phyloP scores from a whole-genome alignment of 2,888 invertebrate genomes.

The Sussaba pulchella region DNA sequence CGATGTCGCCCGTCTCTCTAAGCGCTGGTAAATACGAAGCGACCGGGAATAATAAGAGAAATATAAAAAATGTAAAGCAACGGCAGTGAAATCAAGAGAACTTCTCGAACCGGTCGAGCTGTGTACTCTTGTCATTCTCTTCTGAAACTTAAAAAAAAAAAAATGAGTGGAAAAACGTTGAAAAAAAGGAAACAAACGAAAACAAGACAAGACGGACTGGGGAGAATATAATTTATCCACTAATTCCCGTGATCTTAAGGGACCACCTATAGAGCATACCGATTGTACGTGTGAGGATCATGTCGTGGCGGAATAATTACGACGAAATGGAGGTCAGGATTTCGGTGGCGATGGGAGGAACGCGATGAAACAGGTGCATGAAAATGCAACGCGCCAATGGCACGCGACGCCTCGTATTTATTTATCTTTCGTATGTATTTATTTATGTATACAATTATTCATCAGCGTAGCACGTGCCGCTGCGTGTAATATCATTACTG shows the following conservation, averaged over 20 bases:
- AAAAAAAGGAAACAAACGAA: background rate
- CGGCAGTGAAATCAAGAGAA: conserved; percentile 21
- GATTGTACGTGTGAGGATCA: background rate
- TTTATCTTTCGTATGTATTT: background rate
- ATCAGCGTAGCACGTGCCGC: too few species aligned
- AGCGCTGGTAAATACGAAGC: conserved; percentile 61
- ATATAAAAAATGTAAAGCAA: conserved; percentile 27
- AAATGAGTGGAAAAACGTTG: background rate
- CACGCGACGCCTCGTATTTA: too few species aligned
- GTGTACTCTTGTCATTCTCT: conserved; percentile 42
- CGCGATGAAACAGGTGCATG: background rate
- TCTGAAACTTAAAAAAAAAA: conserved; percentile 12
- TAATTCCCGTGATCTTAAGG: conserved; percentile 49
- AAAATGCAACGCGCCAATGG: background rate
- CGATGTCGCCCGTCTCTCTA: conserved; percentile 52
- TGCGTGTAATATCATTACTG: too few species aligned
- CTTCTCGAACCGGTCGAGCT: conserved; percentile 32
- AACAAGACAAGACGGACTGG: conserved; percentile 21
- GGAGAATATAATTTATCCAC: conserved; percentile 59
- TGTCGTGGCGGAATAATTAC: conserved; percentile 9
- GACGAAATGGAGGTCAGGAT: conserved; percentile 14
- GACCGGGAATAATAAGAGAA: conserved; percentile 57
- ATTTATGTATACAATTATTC: background rate
- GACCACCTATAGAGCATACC: conserved; percentile 35
- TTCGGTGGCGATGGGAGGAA: background rate